phyloP scores from a whole-genome alignment of 1,140 invertebrate species.

The Bradysia coprophila region DNA sequence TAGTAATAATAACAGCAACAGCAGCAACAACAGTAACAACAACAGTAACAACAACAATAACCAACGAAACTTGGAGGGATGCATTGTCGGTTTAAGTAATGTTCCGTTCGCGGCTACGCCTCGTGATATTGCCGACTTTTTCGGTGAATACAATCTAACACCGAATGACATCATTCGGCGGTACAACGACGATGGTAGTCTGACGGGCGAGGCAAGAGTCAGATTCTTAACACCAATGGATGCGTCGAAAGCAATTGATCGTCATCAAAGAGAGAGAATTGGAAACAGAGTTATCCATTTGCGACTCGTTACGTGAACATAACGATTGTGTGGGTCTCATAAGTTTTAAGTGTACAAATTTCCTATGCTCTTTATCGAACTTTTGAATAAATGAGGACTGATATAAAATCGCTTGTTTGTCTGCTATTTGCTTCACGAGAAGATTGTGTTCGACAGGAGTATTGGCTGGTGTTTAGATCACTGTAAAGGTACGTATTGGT shows the following conservation, averaged over 20 bases:
- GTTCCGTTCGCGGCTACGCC: slow-evolving; percentile 69
- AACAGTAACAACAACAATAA: background rate
- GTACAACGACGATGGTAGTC: slow-evolving; percentile 65
- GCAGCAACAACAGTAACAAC: background rate
- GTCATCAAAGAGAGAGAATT: slow-evolving; percentile 13
- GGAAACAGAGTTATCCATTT: slow-evolving; percentile 18
- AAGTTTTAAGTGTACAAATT: no score
- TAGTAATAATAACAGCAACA: background rate
- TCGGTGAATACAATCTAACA: slow-evolving; percentile 52
- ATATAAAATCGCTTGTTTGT: no score
- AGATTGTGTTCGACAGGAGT: no score
- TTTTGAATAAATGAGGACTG: no score
- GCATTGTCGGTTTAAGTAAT: slow-evolving; percentile 66
- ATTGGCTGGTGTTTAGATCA: no score
- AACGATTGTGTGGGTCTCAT: no score
- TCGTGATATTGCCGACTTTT: slow-evolving; percentile 75
- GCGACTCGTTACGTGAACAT: no score
- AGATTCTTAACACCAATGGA: slow-evolving; percentile 57
- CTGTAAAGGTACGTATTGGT: no score
- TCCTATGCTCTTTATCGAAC: no score
- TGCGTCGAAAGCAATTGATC: slow-evolving; percentile 48
- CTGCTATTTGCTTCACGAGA: no score
- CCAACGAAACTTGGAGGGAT: slow-evolving; percentile 31
- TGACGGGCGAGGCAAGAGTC: slow-evolving; percentile 77
- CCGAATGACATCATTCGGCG: slow-evolving; percentile 61